These are phyloP conservation scores for Andrena fulva DNA, from an alignment of 2,888 invertebrate genomes.

Conservation along the genomic window DNA sequence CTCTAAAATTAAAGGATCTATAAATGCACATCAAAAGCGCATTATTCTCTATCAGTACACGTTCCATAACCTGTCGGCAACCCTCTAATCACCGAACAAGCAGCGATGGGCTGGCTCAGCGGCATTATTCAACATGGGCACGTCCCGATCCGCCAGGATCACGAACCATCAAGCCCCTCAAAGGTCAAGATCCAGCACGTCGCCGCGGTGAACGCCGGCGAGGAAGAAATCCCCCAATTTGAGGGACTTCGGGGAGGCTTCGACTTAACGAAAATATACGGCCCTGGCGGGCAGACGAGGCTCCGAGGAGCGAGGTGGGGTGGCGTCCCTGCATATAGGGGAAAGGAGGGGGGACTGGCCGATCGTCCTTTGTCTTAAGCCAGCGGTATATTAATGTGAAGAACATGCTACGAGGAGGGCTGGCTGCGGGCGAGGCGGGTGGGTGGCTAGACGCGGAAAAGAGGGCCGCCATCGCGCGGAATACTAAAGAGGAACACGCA, in stretches of 20 bases:
- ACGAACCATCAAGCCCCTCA: conserved; percentile 3
- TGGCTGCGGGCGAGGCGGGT: not conserved
- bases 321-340: conserved; percentile 31
- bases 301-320: conserved; percentile 64
- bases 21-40: too few relatives aligned
- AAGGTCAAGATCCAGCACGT: conserved; percentile 69
- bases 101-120: not conserved
- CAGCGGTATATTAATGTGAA: conserved; percentile 84
- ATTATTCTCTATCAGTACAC: too few relatives aligned
- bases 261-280: conserved; percentile 84
- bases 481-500: conserved; percentile 80
- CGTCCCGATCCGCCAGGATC: conserved; percentile 18
- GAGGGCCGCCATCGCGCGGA: conserved; percentile 77
- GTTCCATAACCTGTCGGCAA: too few relatives aligned
- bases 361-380: conserved; percentile 84
- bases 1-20: too few relatives aligned
- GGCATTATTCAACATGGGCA: not conserved
- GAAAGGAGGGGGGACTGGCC: conserved; percentile 54
- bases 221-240: conserved; percentile 82
- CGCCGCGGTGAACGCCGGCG: conserved; percentile 28
- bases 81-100: not conserved
- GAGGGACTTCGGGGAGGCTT: conserved; percentile 80
- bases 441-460: conserved; percentile 70
- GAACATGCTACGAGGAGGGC: conserved; percentile 81
- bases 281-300: conserved; percentile 71